Evolutionary conservation across 2,888 invertebrate genomes (phyloP), one percentile per base, ranked within the genome.

Genomic region (Eudasyphora cyanicolor): DNA sequence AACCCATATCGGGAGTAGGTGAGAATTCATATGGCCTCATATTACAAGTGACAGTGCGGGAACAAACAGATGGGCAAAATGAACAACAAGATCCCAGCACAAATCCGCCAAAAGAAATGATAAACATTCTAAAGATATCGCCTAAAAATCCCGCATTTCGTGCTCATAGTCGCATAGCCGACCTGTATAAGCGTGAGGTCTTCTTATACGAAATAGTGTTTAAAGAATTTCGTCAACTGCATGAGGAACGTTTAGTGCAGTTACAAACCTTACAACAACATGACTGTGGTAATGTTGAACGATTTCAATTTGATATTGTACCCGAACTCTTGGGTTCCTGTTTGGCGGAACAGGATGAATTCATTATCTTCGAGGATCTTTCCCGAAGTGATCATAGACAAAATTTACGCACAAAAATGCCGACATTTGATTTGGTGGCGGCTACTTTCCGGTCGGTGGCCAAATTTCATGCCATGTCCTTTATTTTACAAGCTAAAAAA

Each of bases 391-490:
- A 85, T 2, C 89, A 86, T 76, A 38, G 29, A 0, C 86, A 87
- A 42, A 89, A 89, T 76, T 79, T 91, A 70, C 91, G 91, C 3
- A 89, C 90, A 71, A 91, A 92, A 24, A 82, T 87, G 21, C 87
- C 93, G 7, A 90, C 92, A 19, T 89, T 90, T 21, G 91, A 93
- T 54, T 89, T 92, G 82, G 90, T 92, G 1, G 89, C 90, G 49
- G 86, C 89, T 14, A 91, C 92, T 0, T 87, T 93, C 27, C 91
- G 91, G 81, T 91, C 92, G 4, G 87, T 93, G 10, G 93, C 93
- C 1, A 92, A 92, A 45, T 91, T 92, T 84, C 93, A 93, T 85
- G 93, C 93, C 0, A 91, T 93, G 85, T 93, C 93, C 8, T 91
- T 93, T 77, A 91, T 92, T 0, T 86, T 93, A 24, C 91, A 89